phyloP scores from a whole-genome alignment of 2,888 invertebrate species.

The Phorcus lineatus region DNA sequence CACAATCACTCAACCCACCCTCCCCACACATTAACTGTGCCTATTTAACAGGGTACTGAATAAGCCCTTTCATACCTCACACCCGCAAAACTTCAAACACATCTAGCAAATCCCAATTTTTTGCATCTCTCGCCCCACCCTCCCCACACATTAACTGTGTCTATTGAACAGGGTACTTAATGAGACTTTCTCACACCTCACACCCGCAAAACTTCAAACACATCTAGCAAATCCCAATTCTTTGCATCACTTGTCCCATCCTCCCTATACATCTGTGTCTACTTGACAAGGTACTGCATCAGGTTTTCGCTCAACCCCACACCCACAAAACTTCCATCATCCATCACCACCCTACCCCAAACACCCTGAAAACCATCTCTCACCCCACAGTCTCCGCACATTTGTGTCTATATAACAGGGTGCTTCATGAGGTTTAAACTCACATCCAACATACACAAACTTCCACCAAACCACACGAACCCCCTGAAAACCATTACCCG shows the following conservation, averaged over 20 bases:
- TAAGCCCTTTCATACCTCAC: too few relatives aligned
- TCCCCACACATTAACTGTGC: too few relatives aligned
- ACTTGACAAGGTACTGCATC: too few relatives aligned
- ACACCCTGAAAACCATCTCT: constrained; percentile 25
- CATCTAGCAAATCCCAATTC: background rate
- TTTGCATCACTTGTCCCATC: background rate
- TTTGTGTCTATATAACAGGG: background rate
- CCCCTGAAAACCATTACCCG: constrained; percentile 45
- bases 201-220: too few relatives aligned
- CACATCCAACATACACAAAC: background rate
- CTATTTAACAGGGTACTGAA: too few relatives aligned
- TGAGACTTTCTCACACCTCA: too few relatives aligned
- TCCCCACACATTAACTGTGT: background rate
- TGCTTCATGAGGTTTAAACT: background rate
- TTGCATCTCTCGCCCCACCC: background rate
- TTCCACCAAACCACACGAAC: background rate
- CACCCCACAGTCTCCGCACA: constrained; percentile 26
- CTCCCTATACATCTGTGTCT: background rate
- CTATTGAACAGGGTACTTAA: too few relatives aligned
- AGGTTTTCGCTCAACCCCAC: too few relatives aligned
- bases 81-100: too few relatives aligned
- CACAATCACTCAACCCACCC: too few relatives aligned
- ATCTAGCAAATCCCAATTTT: too few relatives aligned
- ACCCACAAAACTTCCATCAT: background rate
- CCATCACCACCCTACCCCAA: background rate